Percentiles rank a stretch among this genome's conserved stretches.
Conservation (phyloP, 2,888 invertebrate genomes). For the Biston betularia region DNA sequence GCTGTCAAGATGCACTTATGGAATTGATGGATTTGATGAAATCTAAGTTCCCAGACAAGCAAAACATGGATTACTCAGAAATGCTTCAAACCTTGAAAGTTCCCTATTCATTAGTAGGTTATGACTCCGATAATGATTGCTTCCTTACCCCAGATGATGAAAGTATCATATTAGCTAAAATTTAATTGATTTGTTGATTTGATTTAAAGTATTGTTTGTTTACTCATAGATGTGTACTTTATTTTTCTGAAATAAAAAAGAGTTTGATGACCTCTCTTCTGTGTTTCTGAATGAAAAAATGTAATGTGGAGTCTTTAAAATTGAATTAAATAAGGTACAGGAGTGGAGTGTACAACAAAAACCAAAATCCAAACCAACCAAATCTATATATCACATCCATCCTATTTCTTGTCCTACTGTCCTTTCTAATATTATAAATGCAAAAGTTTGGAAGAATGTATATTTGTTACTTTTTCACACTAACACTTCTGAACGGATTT, state of each 20-base stretch:
- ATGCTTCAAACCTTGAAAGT: slow-evolving; percentile 81
- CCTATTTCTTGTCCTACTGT: too few species aligned
- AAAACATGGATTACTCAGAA: slow-evolving; percentile 77
- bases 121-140: slow-evolving; percentile 80
- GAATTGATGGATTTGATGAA: slow-evolving; percentile 80
- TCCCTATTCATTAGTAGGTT: slow-evolving; percentile 77
- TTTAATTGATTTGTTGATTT: slow-evolving; percentile 40
- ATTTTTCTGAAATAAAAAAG: not conserved
- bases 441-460: too few species aligned
- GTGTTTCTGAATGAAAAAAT: not conserved
- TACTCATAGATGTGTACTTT: slow-evolving; percentile 8
- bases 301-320: too few species aligned
- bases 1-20: slow-evolving; percentile 82
- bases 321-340: too few species aligned
- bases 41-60: slow-evolving; percentile 69
- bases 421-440: too few species aligned
- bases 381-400: too few species aligned
- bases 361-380: too few species aligned
- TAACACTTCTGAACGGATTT: too few species aligned
- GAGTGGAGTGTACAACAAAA: too few species aligned
- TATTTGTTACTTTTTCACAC: too few species aligned
- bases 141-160: slow-evolving; percentile 75
- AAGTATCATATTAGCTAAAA: slow-evolving; percentile 64
- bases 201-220: slow-evolving; percentile 32
- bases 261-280: not conserved